Base-by-base conservation (phyloP, 2,888 invertebrate genomes). In the Macaria notata region DNA sequence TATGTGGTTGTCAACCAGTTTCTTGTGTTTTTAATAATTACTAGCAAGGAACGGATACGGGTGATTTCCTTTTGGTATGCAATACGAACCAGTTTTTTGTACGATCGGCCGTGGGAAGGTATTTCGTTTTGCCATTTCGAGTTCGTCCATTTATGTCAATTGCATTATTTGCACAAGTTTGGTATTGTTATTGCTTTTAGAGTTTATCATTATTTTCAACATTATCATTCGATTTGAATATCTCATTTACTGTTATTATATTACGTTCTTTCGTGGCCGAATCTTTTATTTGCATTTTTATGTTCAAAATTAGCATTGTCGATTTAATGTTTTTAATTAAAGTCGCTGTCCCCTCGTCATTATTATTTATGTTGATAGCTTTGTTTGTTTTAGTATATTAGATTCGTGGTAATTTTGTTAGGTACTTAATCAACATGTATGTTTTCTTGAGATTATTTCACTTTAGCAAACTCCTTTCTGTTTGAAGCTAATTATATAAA, bases 101-200 rank as follows among this genome's bases (percentile, higher is more conserved):
- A 82, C 85, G 86, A 80, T 77, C 76, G 71, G 77, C 79, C 88
- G 89, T 89, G 89, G 86, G 89, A 89, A 88, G 84, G 81, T 69
- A 83, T 83, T 80, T 73, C 69, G 74, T 59, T 19, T 75, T 79
- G 85, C 75, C 73, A 76, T 76, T 75, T 75, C 66, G 70, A 69
- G 64, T 66, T 33, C 66, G 52, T 51, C 50, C 44, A 59, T 46
- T 60, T 54, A 49, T 31, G 55, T 69, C 66, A 66, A 63, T 51
- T 69, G 64, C 60, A 72, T 71, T 75, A 69, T 77, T 73, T 71
- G 56, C 31, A 59, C 60, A 59, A 58, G 52, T 54, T 55, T 47
- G 9, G 33, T 31, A 8, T 52, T 59, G 54, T 63, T 58, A 49
- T 62, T 64, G 46, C 30, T 31, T 49, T 54, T n/a, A n/a, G 43